Conservation (phyloP, 2,113 vertebrate species). For the Notarius quadriscutis region DNA sequence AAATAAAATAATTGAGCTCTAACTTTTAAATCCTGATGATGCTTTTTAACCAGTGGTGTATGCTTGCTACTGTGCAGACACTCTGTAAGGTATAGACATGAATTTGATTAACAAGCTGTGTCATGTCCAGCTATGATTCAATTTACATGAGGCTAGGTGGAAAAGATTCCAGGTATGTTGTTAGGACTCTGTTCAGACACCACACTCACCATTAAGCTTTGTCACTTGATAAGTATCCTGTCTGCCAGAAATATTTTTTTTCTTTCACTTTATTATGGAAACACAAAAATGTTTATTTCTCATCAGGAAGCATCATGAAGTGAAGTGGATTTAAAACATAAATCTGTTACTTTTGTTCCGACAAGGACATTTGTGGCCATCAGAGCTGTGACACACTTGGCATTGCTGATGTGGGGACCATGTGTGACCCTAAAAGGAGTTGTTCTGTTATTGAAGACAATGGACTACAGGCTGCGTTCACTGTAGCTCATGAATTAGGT, state of each 20-base stretch:
- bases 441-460: constrained; percentile 97
- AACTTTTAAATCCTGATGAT: background rate
- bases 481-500: constrained; percentile 95
- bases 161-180: constrained; percentile 50
- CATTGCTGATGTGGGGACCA: constrained; percentile 96
- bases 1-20: background rate
- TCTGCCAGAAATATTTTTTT: constrained; percentile 58
- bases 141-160: constrained; percentile 59
- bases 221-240: constrained; percentile 46
- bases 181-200: constrained; percentile 46
- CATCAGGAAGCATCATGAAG: constrained; percentile 3
- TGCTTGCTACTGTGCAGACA: background rate
- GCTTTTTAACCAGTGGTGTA: constrained; percentile 9
- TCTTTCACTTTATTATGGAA: constrained; percentile 61
- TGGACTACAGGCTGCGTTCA: constrained; percentile 92
- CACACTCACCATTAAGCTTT: constrained; percentile 48
- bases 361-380: constrained; percentile 91
- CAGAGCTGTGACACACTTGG: constrained; percentile 96
- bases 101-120: constrained; percentile 43
- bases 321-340: constrained; percentile 5
- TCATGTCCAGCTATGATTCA: constrained; percentile 65
- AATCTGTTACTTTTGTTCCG: background rate
- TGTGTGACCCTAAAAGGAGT: constrained; percentile 96
- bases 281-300: constrained; percentile 51
- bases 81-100: constrained; percentile 58